phyloP scores from a whole-genome alignment of 2,113 vertebrate species.

The Camelus dromedarius region DNA sequence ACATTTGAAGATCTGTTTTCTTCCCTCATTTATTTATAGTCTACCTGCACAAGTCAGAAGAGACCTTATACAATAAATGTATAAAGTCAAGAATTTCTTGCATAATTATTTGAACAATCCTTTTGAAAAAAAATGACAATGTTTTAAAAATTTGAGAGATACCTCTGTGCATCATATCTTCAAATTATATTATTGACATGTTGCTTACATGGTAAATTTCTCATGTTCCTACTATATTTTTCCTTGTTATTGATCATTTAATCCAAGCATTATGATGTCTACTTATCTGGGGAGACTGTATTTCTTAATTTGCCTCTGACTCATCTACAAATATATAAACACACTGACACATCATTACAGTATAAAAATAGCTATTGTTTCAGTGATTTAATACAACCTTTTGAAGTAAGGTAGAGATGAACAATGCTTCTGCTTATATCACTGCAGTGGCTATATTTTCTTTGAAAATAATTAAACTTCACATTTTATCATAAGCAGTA shows the following conservation, averaged over 20 bases:
- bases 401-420: neutral
- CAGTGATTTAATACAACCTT: constrained; percentile 22
- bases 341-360: neutral
- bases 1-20: neutral
- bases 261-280: neutral
- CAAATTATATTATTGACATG: neutral
- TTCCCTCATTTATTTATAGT: neutral
- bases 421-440: neutral
- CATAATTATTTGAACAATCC: neutral
- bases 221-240: neutral
- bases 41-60: neutral
- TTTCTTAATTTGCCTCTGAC: constrained; percentile 9
- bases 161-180: neutral
- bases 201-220: neutral
- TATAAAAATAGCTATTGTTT: neutral
- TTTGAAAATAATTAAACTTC: constrained; percentile 47
- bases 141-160: neutral
- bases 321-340: neutral
- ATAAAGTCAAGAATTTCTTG: neutral
- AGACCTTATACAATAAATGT: neutral
- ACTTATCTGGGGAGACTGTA: neutral
- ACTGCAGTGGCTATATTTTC: neutral
- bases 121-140: neutral
- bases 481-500: neutral
- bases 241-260: neutral